Conservation (phyloP, 2,113 vertebrate species). For the Litocranius walleri region DNA sequence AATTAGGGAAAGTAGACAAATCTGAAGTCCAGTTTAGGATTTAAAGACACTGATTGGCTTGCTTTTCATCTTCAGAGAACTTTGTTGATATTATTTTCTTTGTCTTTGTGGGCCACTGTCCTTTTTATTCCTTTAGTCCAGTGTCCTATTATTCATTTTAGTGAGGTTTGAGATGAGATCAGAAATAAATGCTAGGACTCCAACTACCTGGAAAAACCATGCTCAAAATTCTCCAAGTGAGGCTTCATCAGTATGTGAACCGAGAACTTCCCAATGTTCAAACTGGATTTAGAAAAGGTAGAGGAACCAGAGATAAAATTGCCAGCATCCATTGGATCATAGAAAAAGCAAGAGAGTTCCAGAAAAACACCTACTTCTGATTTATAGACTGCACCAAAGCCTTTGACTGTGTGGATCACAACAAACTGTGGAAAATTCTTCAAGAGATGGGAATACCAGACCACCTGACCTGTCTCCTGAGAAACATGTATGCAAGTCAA, state of each 20-base stretch:
- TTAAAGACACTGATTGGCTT: background rate
- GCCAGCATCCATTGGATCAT: background rate
- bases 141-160: background rate
- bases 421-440: background rate
- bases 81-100: background rate
- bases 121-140: background rate
- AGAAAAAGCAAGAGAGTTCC: background rate
- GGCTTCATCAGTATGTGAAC: background rate
- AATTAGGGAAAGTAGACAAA: background rate
- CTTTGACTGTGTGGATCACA: background rate
- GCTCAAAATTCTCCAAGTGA: background rate
- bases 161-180: background rate
- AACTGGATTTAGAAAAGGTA: background rate
- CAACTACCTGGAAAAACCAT: background rate
- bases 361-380: background rate
- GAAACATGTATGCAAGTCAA: background rate
- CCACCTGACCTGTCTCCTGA: background rate
- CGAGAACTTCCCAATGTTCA: background rate
- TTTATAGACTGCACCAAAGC: background rate
- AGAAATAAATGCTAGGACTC: slow-evolving; percentile 28
- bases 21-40: background rate
- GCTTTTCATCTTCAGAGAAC: background rate
- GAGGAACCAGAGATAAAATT: background rate
- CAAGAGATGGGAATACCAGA: background rate
- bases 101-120: background rate